Base-by-base conservation (phyloP, 1,140 invertebrate genomes). In the Theocolax elegans region DNA sequence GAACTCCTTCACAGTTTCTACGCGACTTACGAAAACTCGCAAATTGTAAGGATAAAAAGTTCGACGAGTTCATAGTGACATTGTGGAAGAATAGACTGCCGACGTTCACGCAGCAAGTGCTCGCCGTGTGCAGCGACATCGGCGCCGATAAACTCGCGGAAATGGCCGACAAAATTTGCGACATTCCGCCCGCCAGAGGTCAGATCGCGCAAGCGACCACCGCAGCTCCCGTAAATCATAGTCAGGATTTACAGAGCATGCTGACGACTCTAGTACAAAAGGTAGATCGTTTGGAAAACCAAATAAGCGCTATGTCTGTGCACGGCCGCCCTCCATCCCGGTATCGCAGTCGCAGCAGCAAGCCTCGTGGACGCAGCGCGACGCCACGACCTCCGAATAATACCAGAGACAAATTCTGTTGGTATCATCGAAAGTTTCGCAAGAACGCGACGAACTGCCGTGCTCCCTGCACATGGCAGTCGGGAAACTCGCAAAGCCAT, bases 161-260 rank as follows among this genome's bases (percentile, higher is more conserved):
- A n/a, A n/a, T n/a, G n/a, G n/a, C n/a, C n/a, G n/a, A n/a, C n/a
- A n/a, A 17, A 10, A n/a, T 48, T 15, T 17, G 46, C 13, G 48
- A 62, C 9, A 10, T 62, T 25, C 21, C 42, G 2, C 25, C 29
- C 40, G 17, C 23, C 2, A 25, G 27, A 79, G 63, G n/a, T 17
- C 15, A 59, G 29, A n/a, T n/a, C n/a, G n/a, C n/a, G n/a, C n/a
- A n/a, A n/a, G n/a, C n/a, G n/a, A n/a, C n/a, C n/a, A n/a, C 3
- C 23, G 8, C 9, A 8, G 4, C 7, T n/a, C n/a, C 17, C n/a
- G 15, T 27, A 51, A 2, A n/a, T 65, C n/a, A 21, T 10, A 7
- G 31, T 17, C 4, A 1, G 38, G 9, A 25, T n/a, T 13, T 17
- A 53, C 19, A 0, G 4, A 15, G 25, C 15, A 2, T 10, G 13